Base-by-base conservation (phyloP, 2,888 invertebrate species). In the Trichacis sp. region DNA sequence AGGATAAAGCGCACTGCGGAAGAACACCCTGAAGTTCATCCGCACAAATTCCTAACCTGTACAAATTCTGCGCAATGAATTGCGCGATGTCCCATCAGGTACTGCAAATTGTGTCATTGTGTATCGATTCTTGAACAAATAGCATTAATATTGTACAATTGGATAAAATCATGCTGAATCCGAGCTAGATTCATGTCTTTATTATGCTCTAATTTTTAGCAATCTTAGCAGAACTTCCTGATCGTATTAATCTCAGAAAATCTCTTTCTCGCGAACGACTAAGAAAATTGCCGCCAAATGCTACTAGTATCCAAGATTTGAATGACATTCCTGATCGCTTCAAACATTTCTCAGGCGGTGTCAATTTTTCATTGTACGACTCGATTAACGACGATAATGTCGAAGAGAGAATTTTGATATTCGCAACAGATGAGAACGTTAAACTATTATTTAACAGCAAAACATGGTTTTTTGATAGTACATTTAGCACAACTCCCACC, bases 391-490 rank as follows among this genome's bases (percentile, higher is more conserved):
- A 19, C 20, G 46, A 19, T 29, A 19, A 9, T 20, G 46, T 19
- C 8, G 46, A 46, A 19, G 46, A 46, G 14, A 46, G 46, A 46
- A 17, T 46, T 46, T 19, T 46, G 20, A 19, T 46, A 9, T 46
- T 46, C 18, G 46, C 46, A n/a, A 46, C 46, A 14, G 46, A 19
- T 18, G 20, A 46, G 1, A 46, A 46, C 24, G 11, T 46, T 24
- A 46, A 19, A 19, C 1, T 18, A 8, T 43, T 43, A 43, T 43
- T 14, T 3, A 43, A 43, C 9, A 43, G 43, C 43, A 43, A 43
- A 43, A 43, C 43, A 43, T 43, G 43, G 43, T 43, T 43, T 43
- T 9, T 43, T 11, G 43, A 43, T 43, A 19, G 43, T n/a, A 43
- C 43, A 43, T 43, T 43, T 19, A 43, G 14, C 19, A 43, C 17